Evolutionary conservation across 2,797 vertebrate genomes (phyloP).

Genomic region (Melanotaenia parkinsoni): DNA sequence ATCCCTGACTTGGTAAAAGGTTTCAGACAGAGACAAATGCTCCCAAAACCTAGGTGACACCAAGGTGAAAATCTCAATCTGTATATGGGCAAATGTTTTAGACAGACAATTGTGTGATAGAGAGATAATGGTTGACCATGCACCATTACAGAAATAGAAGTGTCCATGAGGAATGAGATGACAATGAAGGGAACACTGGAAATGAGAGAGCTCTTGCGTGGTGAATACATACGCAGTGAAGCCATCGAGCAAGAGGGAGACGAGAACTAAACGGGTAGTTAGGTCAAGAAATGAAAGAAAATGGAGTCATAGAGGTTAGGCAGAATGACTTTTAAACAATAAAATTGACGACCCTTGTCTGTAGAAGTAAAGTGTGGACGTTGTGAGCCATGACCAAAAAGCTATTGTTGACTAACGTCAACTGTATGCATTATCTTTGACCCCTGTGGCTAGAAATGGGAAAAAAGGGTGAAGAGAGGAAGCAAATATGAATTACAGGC

Average conservation of each 20-base stretch:
- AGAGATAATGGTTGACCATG: conserved; percentile 76
- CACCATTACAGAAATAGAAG: conserved; percentile 78
- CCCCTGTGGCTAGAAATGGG: conserved; percentile 79
- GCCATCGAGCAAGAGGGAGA: conserved; percentile 59
- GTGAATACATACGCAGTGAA: conserved; percentile 77
- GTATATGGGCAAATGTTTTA: conserved; percentile 68
- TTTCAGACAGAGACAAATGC: conserved; percentile 35
- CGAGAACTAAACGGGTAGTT: conserved; percentile 82
- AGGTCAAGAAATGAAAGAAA: conserved; percentile 87
- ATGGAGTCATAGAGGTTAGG: conserved; percentile 84
- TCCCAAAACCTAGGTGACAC: conserved; percentile 56
- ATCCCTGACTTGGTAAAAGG: conserved; percentile 22
- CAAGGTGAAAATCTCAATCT: conserved; percentile 71
- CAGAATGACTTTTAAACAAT: conserved; percentile 88
- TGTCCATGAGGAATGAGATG: conserved; percentile 75
- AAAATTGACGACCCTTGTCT: conserved; percentile 84
- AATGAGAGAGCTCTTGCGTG: conserved; percentile 77
- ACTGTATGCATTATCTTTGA: conserved; percentile 75
- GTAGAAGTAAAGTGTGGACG: conserved; percentile 75
- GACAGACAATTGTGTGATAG: conserved; percentile 66
- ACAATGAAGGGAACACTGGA: conserved; percentile 67
- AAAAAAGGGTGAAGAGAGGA: conserved; percentile 61
- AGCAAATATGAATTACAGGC: conserved; percentile 76
- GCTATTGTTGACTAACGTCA: conserved; percentile 81
- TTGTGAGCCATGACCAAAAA: conserved; percentile 82